These are phyloP conservation scores for Catharus minimus DNA, from an alignment of 2,113 vertebrate genomes.

Conservation along the genomic window DNA sequence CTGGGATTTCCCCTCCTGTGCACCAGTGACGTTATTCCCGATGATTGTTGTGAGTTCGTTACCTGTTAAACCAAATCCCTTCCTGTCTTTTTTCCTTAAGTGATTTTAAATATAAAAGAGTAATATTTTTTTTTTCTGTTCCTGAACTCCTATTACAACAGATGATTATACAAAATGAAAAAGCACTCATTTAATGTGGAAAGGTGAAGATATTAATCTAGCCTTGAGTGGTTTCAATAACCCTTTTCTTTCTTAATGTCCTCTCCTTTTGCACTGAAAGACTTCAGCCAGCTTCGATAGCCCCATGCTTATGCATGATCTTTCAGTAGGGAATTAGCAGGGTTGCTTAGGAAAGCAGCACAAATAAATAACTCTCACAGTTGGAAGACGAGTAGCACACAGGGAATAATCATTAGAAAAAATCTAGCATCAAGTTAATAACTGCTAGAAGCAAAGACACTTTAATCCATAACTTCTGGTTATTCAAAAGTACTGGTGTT, in stretches of 20 bases:
- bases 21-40: not conserved
- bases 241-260: slow-evolving; percentile 6
- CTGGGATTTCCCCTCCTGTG: slow-evolving; percentile 2
- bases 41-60: not conserved
- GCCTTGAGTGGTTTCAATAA: slow-evolving; percentile 35
- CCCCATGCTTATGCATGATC: not conserved
- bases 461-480: not conserved
- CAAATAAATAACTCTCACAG: slow-evolving; percentile 36
- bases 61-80: not conserved
- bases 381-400: not conserved
- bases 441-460: not conserved
- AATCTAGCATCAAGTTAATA: not conserved
- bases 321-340: not conserved
- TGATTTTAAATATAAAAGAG: not conserved
- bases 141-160: not conserved
- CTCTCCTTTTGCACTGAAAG: not conserved
- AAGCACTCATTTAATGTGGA: not conserved
- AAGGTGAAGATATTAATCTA: slow-evolving; percentile 12
- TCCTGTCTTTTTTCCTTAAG: not conserved
- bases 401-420: slow-evolving; percentile 1
- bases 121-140: not conserved
- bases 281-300: not conserved
- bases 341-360: slow-evolving; percentile 14
- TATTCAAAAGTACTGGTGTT: not conserved
- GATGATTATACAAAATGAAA: not conserved